These are phyloP conservation scores for Sapayoa aenigma DNA, from an alignment of 2,113 vertebrate genomes.

Conservation along the genomic window DNA sequence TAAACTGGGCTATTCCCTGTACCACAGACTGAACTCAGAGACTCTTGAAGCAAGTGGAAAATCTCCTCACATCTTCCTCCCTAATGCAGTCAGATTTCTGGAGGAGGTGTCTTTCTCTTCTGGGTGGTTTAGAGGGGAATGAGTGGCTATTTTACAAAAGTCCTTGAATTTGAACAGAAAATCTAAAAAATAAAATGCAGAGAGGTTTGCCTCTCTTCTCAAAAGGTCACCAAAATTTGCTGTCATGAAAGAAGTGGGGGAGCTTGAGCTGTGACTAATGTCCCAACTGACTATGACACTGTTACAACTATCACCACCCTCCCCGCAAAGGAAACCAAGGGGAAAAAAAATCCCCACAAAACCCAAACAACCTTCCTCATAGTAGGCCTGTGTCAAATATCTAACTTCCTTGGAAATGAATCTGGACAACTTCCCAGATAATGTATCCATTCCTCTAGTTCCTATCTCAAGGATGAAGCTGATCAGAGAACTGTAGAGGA, in stretches of 20 bases:
- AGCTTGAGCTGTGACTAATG: background rate
- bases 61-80: background rate
- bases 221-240: background rate
- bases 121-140: background rate
- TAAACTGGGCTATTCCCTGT: background rate
- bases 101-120: background rate
- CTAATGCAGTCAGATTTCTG: background rate
- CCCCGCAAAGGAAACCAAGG: background rate
- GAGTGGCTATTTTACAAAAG: background rate
- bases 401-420: conserved; percentile 29
- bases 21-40: background rate
- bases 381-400: background rate
- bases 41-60: background rate
- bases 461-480: background rate
- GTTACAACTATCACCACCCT: background rate
- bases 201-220: background rate
- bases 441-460: background rate
- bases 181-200: background rate
- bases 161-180: background rate
- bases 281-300: background rate
- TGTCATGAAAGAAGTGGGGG: background rate
- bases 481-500: conserved; percentile 7
- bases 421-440: conserved; percentile 30
- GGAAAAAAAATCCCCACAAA: background rate
- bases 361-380: background rate